A percentile compares a stretch with the other conserved stretches of the same genome.
phyloP scores from a whole-genome alignment of 2,797 vertebrate species.

The Phrynocephalus guinanensis region DNA sequence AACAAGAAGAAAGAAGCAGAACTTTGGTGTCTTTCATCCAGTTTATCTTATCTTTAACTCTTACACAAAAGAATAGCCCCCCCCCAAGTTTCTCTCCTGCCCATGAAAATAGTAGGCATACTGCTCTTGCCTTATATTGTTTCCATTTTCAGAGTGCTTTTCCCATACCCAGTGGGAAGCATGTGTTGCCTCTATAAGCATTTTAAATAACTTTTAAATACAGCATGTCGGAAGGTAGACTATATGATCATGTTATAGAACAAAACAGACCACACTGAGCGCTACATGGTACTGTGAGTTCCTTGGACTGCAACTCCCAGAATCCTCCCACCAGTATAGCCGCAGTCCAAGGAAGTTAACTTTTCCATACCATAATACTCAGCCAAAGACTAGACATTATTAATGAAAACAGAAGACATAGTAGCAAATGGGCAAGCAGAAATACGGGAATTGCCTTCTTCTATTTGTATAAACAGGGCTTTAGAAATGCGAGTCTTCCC shows the following conservation, averaged over 20 bases:
- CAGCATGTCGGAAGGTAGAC: too few relatives aligned
- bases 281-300: too few relatives aligned
- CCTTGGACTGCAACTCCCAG: too few relatives aligned
- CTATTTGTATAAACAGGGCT: background rate
- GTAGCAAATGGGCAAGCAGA: background rate
- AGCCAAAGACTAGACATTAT: too few relatives aligned
- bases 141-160: too few relatives aligned
- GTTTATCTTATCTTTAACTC: background rate
- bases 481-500: background rate
- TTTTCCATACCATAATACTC: background rate
- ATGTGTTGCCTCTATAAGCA: background rate
- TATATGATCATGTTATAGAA: too few relatives aligned
- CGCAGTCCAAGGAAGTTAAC: background rate
- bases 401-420: too few relatives aligned
- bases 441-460: background rate
- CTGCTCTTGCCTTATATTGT: background rate
- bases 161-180: background rate
- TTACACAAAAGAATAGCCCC: background rate
- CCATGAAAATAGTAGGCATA: background rate
- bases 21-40: background rate
- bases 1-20: slow-evolving; percentile 50
- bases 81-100: background rate
- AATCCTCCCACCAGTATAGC: too few relatives aligned
- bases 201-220: too few relatives aligned
- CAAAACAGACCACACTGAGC: too few relatives aligned